phyloP scores from a whole-genome alignment of 2,888 invertebrate genomes.

The Xanthorhoe designata region DNA sequence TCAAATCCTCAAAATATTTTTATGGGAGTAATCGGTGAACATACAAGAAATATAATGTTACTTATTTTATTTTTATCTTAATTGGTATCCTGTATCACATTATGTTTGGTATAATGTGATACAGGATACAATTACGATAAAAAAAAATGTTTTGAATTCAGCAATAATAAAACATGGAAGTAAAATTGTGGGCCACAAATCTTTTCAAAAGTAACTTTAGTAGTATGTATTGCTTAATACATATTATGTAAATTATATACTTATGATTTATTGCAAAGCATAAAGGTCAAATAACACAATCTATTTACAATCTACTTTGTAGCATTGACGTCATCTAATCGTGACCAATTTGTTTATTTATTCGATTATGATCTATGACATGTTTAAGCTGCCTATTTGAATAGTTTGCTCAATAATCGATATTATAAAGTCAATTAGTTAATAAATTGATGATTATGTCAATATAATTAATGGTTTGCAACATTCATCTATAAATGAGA shows the following conservation, averaged over 20 bases:
- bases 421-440: slow-evolving; percentile 39
- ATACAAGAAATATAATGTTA: too few relatives aligned
- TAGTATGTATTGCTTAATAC: neutral
- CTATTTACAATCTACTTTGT: neutral
- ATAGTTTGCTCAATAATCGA: slow-evolving; percentile 37
- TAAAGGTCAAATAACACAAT: neutral
- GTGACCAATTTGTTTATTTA: slow-evolving; percentile 25
- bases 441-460: slow-evolving; percentile 46
- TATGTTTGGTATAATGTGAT: too few relatives aligned
- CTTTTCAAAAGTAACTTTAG: neutral
- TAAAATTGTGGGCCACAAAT: neutral
- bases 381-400: slow-evolving; percentile 40
- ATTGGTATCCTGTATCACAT: too few relatives aligned
- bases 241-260: neutral
- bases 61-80: too few relatives aligned
- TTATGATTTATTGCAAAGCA: neutral
- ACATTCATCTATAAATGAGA: neutral
- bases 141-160: too few relatives aligned
- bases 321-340: slow-evolving; percentile 3
- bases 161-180: too few relatives aligned
- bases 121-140: too few relatives aligned
- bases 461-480: slow-evolving; percentile 35
- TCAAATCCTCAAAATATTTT: too few relatives aligned
- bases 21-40: too few relatives aligned
- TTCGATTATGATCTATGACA: slow-evolving; percentile 35